phyloP scores from a whole-genome alignment of 2,797 vertebrate genomes.

The Myotis findleyi region DNA sequence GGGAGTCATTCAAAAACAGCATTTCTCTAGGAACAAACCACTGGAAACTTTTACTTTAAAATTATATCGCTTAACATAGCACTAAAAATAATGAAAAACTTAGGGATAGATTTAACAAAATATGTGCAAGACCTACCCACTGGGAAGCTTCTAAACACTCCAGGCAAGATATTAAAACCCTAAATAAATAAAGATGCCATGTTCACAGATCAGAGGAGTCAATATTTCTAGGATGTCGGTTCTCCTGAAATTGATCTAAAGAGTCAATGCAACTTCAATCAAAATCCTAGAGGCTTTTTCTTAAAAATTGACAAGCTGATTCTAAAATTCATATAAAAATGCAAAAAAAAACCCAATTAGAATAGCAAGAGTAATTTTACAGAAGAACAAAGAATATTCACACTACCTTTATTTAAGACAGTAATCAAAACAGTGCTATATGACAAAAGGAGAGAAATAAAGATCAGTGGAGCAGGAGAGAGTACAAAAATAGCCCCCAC shows the following conservation, averaged over 20 bases:
- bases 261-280: neutral
- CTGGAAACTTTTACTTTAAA: neutral
- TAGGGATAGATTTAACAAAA: neutral
- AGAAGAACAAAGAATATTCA: conserved; percentile 2
- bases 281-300: conserved; percentile 11
- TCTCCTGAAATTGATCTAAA: conserved; percentile 4
- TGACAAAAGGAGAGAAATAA: neutral
- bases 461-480: neutral
- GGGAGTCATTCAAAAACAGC: neutral
- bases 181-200: conserved; percentile 7
- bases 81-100: neutral
- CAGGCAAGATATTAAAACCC: neutral
- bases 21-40: neutral
- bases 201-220: neutral
- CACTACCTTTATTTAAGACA: neutral
- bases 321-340: conserved; percentile 13
- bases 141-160: conserved; percentile 1
- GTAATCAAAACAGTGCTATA: neutral
- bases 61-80: neutral
- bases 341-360: neutral
- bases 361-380: conserved; percentile 5
- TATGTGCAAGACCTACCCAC: neutral
- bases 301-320: neutral
- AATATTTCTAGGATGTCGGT: neutral
- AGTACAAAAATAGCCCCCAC: neutral